phyloP scores from a whole-genome alignment of 2,797 vertebrate species.

The Acanthurus tractus region DNA sequence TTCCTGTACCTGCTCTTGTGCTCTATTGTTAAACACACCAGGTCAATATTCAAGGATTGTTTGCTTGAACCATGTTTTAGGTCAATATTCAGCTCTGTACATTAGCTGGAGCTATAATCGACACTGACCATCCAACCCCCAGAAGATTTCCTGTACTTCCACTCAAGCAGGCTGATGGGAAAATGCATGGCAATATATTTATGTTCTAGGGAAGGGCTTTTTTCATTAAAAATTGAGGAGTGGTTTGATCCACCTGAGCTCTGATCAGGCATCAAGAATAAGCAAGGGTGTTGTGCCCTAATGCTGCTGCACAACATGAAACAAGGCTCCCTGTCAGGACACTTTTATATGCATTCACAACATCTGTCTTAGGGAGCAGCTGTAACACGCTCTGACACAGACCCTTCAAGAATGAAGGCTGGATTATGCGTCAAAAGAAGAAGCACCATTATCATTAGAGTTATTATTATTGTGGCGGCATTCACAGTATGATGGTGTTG shows the following conservation, averaged over 20 bases:
- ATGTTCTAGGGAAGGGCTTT: constrained; percentile 40
- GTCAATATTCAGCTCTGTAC: constrained; percentile 38
- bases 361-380: constrained; percentile 49
- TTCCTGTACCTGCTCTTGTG: neutral
- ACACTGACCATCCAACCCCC: constrained; percentile 26
- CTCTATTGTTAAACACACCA: constrained; percentile 6
- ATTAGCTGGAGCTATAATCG: constrained; percentile 21
- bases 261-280: constrained; percentile 70
- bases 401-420: constrained; percentile 4
- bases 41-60: constrained; percentile 38
- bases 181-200: constrained; percentile 59
- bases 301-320: constrained; percentile 46
- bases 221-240: constrained; percentile 69
- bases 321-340: constrained; percentile 45
- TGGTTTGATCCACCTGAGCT: constrained; percentile 65
- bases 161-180: constrained; percentile 2
- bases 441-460: neutral
- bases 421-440: constrained; percentile 1
- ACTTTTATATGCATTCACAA: constrained; percentile 26
- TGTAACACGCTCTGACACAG: constrained; percentile 13
- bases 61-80: constrained; percentile 37
- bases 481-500: constrained; percentile 8
- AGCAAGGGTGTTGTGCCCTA: constrained; percentile 42
- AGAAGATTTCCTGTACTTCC: constrained; percentile 11
- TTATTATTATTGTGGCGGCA: neutral